Evolutionary conservation across 2,797 vertebrate species (phyloP).

Genomic region (Sebastes minor): DNA sequence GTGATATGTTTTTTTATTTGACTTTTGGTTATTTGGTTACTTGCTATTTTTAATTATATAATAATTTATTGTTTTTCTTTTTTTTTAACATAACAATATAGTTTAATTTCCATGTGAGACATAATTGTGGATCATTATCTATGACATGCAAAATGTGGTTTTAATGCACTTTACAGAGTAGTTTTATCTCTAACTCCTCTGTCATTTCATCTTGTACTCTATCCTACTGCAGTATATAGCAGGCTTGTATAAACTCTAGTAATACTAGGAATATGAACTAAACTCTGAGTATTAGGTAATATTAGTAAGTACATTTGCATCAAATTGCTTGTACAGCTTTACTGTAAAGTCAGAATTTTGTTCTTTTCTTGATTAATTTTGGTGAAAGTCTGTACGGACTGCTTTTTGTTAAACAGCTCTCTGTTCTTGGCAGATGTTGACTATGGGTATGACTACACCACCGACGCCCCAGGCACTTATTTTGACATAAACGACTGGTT

Average conservation of each 20-base stretch:
- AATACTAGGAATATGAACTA: no score
- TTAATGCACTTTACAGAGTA: background rate
- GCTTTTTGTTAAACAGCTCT: background rate
- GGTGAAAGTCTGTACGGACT: background rate
- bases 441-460: conserved; percentile 5
- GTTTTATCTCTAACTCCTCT: background rate
- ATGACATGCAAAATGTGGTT: background rate
- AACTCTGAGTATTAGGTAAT: background rate
- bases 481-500: conserved; percentile 45
- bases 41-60: background rate
- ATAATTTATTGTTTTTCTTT: background rate
- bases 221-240: background rate
- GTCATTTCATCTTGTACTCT: background rate
- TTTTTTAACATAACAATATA: background rate
- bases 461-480: fast-evolving
- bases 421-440: conserved; percentile 30
- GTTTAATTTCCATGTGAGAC: background rate
- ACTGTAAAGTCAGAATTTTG: background rate
- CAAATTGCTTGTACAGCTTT: background rate
- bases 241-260: no score
- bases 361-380: background rate
- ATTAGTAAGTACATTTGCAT: background rate
- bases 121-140: background rate
- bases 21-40: background rate
- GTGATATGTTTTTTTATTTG: background rate